Evolutionary conservation across 64 coral and sea anemone genomes (phyloP).

Genomic region (Actinia equina): DNA sequence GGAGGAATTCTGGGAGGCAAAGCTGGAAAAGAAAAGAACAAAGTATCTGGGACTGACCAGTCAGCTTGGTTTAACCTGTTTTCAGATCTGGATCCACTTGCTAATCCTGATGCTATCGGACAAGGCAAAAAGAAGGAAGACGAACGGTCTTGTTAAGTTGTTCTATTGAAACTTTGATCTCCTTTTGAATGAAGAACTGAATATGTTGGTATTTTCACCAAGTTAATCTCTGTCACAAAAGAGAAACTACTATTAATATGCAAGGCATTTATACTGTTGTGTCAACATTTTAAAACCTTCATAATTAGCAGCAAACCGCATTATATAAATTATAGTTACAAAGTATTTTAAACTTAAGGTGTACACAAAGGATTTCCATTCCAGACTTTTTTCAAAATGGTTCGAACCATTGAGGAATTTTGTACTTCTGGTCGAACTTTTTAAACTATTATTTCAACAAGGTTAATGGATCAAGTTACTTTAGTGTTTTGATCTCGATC

Average conservation of each 20-base stretch:
- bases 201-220: neutral
- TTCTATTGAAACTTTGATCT: neutral
- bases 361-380: neutral
- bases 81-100: conserved; percentile 93
- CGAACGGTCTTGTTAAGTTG: conserved; percentile 70
- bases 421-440: neutral
- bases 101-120: conserved; percentile 95
- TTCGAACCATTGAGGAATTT: too few species aligned
- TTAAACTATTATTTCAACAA: neutral
- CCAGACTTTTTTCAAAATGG: neutral
- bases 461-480: neutral
- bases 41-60: conserved; percentile 71
- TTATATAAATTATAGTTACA: neutral
- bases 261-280: neutral
- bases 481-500: too few species aligned
- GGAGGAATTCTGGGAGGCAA: neutral
- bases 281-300: neutral
- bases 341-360: neutral
- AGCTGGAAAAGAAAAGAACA: conserved; percentile 42
- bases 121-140: conserved; percentile 91
- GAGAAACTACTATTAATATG: neutral
- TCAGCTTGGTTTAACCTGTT: conserved; percentile 98
- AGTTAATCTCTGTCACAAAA: neutral
- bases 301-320: neutral
- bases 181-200: neutral